Conservation (phyloP, 2,797 vertebrate species). For the Eulemur coronatus region DNA sequence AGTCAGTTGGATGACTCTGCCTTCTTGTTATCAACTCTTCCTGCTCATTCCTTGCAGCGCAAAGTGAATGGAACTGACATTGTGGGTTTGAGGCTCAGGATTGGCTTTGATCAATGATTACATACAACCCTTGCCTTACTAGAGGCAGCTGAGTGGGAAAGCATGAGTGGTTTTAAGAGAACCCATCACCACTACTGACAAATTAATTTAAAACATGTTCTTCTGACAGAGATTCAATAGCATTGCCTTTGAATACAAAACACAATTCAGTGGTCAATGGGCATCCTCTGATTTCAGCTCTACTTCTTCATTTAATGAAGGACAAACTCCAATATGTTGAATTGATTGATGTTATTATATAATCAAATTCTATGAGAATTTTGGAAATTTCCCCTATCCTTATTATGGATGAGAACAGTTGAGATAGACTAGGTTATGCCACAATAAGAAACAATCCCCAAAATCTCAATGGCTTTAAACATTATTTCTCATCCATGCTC, state of each 20-base stretch:
- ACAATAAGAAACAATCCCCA: background rate
- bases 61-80: background rate
- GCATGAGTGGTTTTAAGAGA: background rate
- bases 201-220: background rate
- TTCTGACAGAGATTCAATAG: background rate
- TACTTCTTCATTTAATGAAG: conserved; percentile 24
- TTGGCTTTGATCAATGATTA: background rate
- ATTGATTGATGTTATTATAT: background rate
- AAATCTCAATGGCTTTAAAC: background rate
- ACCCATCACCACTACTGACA: background rate
- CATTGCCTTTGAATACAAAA: background rate
- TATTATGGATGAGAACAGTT: background rate
- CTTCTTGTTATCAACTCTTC: background rate
- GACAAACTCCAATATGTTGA: background rate
- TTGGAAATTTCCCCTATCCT: background rate
- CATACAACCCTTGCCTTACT: background rate
- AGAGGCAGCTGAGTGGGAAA: background rate
- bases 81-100: background rate
- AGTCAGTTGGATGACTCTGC: background rate
- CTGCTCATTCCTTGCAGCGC: background rate
- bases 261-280: background rate
- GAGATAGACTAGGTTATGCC: background rate
- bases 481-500: background rate
- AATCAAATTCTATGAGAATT: background rate
- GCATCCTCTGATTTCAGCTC: background rate